Evolutionary conservation across 2,888 invertebrate species (phyloP), one percentile per base, ranked within the genome.

Genomic region (Dryadula phaetusa): DNA sequence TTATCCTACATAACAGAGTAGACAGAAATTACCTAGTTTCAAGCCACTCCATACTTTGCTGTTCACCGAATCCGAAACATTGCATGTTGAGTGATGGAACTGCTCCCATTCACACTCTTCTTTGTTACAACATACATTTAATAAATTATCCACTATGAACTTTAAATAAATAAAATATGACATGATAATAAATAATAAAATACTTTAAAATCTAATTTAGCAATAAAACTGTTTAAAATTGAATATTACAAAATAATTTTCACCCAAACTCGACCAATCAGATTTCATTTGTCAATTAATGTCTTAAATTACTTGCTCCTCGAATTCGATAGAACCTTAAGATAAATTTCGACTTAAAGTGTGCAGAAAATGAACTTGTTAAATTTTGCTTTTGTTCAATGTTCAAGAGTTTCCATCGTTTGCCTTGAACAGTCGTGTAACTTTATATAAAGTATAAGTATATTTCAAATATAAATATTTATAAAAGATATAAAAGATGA

Each of bases 251-350:
- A 56, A 40, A 37, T 56, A 20, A 40, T 56, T 37, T 56, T 40
- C 22, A 22, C 40, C 37, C 18, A 40, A 56, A 56, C 56, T 56
- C 20, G 4, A 34, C 46, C 12, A 44, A 56, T 56, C 44, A 20
- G 54, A 64, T 64, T 32, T 10, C 53, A 47, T 56, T 32, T 46
- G 37, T 64, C 56, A 56, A 64, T 64, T 56, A 56, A 52, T 32
- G 54, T 34, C 46, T 46, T 34, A 54, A 56, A 37, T 64, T 25
- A 56, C 54, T 56, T 18, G 28, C 52, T 52, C 52, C 53, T 46
- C 46, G 32, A 64, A 56, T 18, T 52, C 16, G 28, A 32, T 52
- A 42, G 34, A 56, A 34, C 25, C 25, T 46, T 25, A 14, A 56
- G 34, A 56, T 40, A 40, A 56, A 46, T 56, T 52, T 40, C 40